Evolutionary conservation across 2,797 vertebrate species (phyloP), one percentile per base, ranked within the genome.

Genomic region (Glyptemys insculpta): DNA sequence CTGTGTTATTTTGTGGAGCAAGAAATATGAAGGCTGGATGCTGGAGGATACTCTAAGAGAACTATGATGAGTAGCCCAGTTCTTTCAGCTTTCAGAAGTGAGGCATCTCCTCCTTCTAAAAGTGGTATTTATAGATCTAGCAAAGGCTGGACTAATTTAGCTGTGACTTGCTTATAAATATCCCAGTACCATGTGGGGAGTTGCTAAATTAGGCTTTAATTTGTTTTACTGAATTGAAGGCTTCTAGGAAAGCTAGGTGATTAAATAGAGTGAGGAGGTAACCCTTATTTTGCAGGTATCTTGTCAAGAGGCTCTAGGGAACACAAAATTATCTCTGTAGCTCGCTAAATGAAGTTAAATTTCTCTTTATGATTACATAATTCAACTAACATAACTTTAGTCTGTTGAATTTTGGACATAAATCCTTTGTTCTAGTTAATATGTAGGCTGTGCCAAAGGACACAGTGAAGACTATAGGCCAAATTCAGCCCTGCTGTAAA

Each of bases 221-320:
- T 49, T 37, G 12, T 21, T 83, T 92, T 5, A 68, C 54, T 76
- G 47, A 95, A 79, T 89, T 72, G 23, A 14, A 94, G 93, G 79
- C 6, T 14, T 91, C 81, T 62, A 93, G 59, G 82, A 93, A 31
- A 93, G 37, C 4, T 92, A 57, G 79, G 37, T 90, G 95, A 89
- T 81, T 94, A 94, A 96, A 81, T 1, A 21, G 81, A 96, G 52
- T 27, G 90, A 86, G 54, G 89, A 62, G 86, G 31, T 81, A 94
- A 90, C 50, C 34, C 86, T 95, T 89, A 89, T 95, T 95, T 90
- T 96, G 18, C 74, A 96, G 68, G 15, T 91, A 86, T 94, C 85
- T 41, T 94, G 54, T 87, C 92, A 92, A 92, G 37, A 83, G 80
- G 23, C 41, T 89, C 14, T 93, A 88, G 90, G 81, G 37, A 97